These are phyloP conservation scores for Condylostylus longicornis DNA, from an alignment of 1,140 invertebrate species.

Conservation along the genomic window DNA sequence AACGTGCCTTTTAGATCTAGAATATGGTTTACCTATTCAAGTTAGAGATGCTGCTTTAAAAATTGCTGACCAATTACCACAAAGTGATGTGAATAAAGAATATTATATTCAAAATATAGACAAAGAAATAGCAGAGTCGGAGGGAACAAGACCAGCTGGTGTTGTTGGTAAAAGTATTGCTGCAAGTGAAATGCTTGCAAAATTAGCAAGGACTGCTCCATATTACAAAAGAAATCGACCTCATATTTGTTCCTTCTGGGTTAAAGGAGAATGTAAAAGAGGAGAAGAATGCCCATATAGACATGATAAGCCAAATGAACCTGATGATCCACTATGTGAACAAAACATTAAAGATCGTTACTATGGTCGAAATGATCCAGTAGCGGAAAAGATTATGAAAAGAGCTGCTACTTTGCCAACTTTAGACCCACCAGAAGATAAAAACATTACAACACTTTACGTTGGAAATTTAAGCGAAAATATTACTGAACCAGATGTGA, in stretches of 20 bases:
- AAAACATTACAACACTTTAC: conserved; percentile 91
- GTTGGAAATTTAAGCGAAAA: conserved; percentile 83
- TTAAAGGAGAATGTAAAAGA: conserved; percentile 97
- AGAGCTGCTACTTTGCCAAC: conserved; percentile 88
- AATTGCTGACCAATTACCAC: conserved; percentile 86
- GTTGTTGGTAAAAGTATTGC: conserved; percentile 57
- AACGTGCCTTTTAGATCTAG: conserved; percentile 93
- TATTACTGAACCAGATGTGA: conserved; percentile 77
- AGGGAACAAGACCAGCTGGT: conserved; percentile 47
- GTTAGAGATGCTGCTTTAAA: conserved; percentile 92
- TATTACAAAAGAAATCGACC: conserved; percentile 98
- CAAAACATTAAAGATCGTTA: conserved; percentile 99
- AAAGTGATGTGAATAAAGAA: conserved; percentile 97
- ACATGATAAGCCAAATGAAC: conserved; percentile 98
- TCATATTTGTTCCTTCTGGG: conserved; percentile 99
- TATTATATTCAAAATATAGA: conserved; percentile 96
- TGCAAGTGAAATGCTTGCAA: conserved; percentile 78
- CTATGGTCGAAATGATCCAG: conserved; percentile 97
- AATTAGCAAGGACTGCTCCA: conserved; percentile 89
- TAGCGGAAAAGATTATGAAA: conserved; percentile 93
- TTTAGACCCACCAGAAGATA: conserved; percentile 88
- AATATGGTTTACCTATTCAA: conserved; percentile 90
- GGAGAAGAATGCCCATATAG: conserved; percentile 99
- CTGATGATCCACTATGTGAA: conserved; percentile 96
- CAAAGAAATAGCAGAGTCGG: conserved; percentile 38